Base-by-base conservation (phyloP, 2,888 invertebrate species). In the Brenthis hecate region DNA sequence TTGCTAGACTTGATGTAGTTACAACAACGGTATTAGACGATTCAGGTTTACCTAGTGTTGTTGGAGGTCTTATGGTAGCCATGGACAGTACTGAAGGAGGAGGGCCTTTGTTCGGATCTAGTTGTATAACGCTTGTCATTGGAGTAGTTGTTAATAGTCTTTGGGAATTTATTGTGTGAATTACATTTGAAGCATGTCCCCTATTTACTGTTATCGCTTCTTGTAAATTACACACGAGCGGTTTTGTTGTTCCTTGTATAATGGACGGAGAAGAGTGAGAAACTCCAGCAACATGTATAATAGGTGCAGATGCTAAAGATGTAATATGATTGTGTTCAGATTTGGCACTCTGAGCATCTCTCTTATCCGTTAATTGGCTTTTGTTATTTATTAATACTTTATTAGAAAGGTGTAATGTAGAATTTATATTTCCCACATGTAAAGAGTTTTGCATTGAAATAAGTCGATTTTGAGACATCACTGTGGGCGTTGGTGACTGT, bases 391-490 rank as follows among this genome's bases (percentile, higher is more conserved):
- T 78, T 56, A 92, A 77, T 53, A 91, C 84, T 81, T 92, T 92
- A 74, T 86, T 88, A 23, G 86, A 79, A 55, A 89, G 71, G 73
- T 91, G 91, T 71, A 90, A 73, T 50, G 84, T 72, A 19, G 88
- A 80, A 81, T 85, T 91, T 51, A 87, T 79, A 74, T 85, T 87
- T 50, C 84, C 82, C 32, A 87, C 79, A 64, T 91, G 89, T 58
- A 89, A 77, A 48, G 89, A 83, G 76, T 88, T 89, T 78, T 90
- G 89, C 88, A 92, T 87, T 1, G 91, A 85, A 75, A 92, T 87
- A 53, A 93, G 78, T 53, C 93, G 85, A 78, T 92, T 93, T 77
- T 92, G 92, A 13, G 91, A 86, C 86, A 92, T 84, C 13, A 91
- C 85, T 56, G 91, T 87, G 62, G 89, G 83, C 78, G 88, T 92